Evolutionary conservation across 2,888 invertebrate genomes (phyloP).

Genomic region (Monoplex corrugatus): DNA sequence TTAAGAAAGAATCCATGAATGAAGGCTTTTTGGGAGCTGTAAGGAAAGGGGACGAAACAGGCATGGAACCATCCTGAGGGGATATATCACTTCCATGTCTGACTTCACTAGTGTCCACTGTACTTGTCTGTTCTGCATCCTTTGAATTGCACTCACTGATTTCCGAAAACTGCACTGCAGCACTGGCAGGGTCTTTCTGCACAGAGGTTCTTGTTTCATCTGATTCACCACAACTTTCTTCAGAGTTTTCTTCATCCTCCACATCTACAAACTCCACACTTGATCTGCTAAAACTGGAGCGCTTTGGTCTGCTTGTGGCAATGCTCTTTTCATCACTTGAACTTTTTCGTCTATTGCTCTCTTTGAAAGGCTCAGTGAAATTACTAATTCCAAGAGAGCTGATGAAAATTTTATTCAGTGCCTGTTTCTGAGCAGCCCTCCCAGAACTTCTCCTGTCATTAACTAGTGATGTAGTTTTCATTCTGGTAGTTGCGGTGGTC

Average conservation of each 20-base stretch:
- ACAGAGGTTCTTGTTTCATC: conserved; percentile 14
- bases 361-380: conserved; percentile 26
- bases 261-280: background rate
- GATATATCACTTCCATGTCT: background rate
- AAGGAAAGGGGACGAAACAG: background rate
- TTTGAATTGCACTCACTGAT: background rate
- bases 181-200: background rate
- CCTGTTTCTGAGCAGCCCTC: conserved; percentile 44
- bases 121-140: conserved; percentile 23
- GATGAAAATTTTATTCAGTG: conserved; percentile 44
- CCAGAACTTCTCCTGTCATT: conserved; percentile 32
- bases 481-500: background rate
- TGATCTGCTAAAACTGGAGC: background rate
- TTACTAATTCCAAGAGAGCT: conserved; percentile 35
- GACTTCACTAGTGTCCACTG: background rate
- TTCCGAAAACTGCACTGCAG: background rate
- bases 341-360: conserved; percentile 21
- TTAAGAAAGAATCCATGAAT: conserved; percentile 58
- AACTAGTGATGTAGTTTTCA: background rate
- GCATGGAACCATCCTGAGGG: background rate
- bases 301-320: background rate
- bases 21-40: conserved; percentile 47
- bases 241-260: conserved; percentile 15
- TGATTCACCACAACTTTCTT: conserved; percentile 22
- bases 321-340: conserved; percentile 23